Base-by-base conservation (phyloP, 1,140 invertebrate species). In the Meloidogyne hapla region DNA sequence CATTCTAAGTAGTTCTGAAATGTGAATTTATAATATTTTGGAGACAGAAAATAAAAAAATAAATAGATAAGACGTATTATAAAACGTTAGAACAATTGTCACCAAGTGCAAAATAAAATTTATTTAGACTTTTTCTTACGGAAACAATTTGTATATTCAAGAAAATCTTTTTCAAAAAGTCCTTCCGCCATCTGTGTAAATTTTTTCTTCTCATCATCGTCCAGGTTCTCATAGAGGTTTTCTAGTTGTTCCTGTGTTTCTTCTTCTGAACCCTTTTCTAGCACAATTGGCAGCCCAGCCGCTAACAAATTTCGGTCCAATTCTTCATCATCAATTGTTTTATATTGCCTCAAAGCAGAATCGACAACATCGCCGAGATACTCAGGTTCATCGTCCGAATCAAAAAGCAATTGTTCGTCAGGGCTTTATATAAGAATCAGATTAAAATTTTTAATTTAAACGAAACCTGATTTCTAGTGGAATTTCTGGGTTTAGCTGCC, bases 321-420 rank as follows among this genome's bases (percentile, higher is more conserved):
- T 48, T 82, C 81, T 21, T 76, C 64, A n/a, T 68, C 48, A 62
- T 83, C 79, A 56, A 77, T 10, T 10, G 69, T 74, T 69, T 77
- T 33, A 63, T 81, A 82, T 40, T 80, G 65, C 18, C 48, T 42
- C 33, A 81, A 71, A 15, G 78, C 33, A 15, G 42, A 48, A 23
- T 40, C 45, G 12, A 69, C 26, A n/a, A 83, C 67, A 21, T 84
- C 72, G 8, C 26, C 23, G 18, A 82, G 38, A 67, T 82, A 82
- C 28, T 84, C 81, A 13, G 81, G 81, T 33, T 82, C 81, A 48
- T 82, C 81, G 40, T 82, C 81, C 0, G 78, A 77, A 63, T 82
- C 81, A 38, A 82, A 81, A 2, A 82, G 42, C 25, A 82, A 26
- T 40, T 82, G 74, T 75, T 82, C 81, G 23, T 83, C 79, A 0